Evolutionary conservation across 64 coral and sea anemone genomes (phyloP), one percentile per base, ranked within the genome.

Genomic region (Catalaphyllia jardinei): DNA sequence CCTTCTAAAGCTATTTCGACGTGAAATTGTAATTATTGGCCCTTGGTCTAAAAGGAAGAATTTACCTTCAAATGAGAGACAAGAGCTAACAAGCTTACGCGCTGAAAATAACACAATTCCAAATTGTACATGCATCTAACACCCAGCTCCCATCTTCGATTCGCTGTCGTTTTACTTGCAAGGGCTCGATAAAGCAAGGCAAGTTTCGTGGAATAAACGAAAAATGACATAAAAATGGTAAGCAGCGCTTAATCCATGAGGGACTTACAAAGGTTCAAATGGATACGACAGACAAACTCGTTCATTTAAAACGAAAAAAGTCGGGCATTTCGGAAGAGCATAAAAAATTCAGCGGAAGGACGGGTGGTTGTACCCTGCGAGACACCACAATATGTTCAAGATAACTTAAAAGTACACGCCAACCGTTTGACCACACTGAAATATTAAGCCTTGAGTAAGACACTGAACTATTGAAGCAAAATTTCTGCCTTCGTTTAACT

Each of bases 321-420:
- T 60, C 79, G 18, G 15, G 15, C 59, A 60, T 29, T 82, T 82
- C 31, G n/a, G 19, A 22, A 24, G 38, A 50, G 60, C 81, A 85
- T 85, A 64, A 85, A 85, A 83, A 85, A 85, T 85, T 85, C 81
- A 85, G 63, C 30, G 25, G 60, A 31, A 60, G 62, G 62, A 83
- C 79, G 79, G 79, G 62, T 71, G 81, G 63, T 71, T 71, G 62
- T 42, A 33, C 81, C 62, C 35, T 85, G 4, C 22, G 4, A 85
- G 71, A 71, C 62, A 80, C n/a, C n/a, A 64, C 59, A 85, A 42
- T 46, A 46, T 27, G 22, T 69, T 69, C 62, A 49, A 12, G 10
- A 49, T 64, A 71, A 71, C 67, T 39, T 10, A 71, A 51, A 71
- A 71, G 2, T 71, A 10, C 38, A 51, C 64, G 9, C 16, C 13